A percentile compares a stretch with the other conserved stretches of the same genome.
Evolutionary conservation across 2,797 vertebrate species (phyloP).

Genomic region (Neostethus bicornis): DNA sequence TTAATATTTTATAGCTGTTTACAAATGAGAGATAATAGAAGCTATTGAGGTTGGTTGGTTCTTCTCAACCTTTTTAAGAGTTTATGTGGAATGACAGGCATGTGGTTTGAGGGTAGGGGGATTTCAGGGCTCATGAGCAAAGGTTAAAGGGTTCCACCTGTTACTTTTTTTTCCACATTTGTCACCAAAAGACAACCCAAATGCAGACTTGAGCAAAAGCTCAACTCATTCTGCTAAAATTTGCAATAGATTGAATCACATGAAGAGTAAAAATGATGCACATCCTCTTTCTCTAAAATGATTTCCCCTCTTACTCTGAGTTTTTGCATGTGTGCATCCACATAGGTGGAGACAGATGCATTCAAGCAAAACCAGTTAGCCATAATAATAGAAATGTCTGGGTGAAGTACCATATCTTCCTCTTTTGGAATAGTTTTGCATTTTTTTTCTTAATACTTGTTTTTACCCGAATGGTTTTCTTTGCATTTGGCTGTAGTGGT

Average conservation of each 20-base stretch:
- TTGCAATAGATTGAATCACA: too few species aligned
- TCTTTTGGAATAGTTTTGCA: not conserved
- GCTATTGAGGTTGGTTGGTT: not conserved
- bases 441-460: conserved; percentile 6
- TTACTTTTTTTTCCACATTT: conserved; percentile 58
- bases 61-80: not conserved
- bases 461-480: conserved; percentile 27
- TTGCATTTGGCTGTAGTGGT: conserved; percentile 38
- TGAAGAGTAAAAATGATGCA: conserved; percentile 5
- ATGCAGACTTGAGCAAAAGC: conserved; percentile 24
- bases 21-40: not conserved
- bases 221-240: conserved; percentile 20
- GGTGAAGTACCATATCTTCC: conserved; percentile 12
- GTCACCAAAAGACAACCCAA: conserved; percentile 47
- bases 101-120: conserved; percentile 22
- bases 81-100: conserved; percentile 45
- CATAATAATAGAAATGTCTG: not conserved
- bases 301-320: not conserved
- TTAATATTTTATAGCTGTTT: conserved; percentile 17
- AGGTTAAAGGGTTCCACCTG: conserved; percentile 62
- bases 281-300: conserved; percentile 20
- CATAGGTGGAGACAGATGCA: not conserved
- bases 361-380: not conserved
- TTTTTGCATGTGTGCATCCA: conserved; percentile 13
- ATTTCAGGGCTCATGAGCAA: conserved; percentile 6